Percentiles rank a stretch among this genome's conserved stretches.
Conservation (phyloP, 2,113 vertebrate genomes). For the Scomber colias region DNA sequence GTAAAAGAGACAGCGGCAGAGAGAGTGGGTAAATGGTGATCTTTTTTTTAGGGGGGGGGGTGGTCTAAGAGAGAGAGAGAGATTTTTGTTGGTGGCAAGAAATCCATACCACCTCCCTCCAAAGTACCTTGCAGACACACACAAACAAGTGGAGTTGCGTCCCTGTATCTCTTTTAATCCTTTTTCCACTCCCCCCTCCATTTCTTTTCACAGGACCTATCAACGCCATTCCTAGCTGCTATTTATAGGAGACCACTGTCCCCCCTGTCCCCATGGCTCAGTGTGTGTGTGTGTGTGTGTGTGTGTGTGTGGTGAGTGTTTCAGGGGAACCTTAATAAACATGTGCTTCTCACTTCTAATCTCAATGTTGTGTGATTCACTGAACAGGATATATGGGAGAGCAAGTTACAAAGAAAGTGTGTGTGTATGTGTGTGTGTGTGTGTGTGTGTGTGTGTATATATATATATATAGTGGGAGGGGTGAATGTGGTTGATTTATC, state of each 20-base stretch:
- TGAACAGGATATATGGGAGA: conserved; percentile 65
- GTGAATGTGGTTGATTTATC: conserved; percentile 62
- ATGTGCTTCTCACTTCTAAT: conserved; percentile 64
- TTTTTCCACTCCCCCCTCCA: conserved; percentile 80
- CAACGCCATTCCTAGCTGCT: conserved; percentile 82
- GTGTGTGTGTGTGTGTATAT: conserved; percentile 36
- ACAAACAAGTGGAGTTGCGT: conserved; percentile 56
- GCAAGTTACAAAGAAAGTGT: conserved; percentile 58
- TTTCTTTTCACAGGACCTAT: conserved; percentile 82
- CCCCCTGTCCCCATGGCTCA: conserved; percentile 59
- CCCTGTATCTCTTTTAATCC: conserved; percentile 82
- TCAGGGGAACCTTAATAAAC: conserved; percentile 65
- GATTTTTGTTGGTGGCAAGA: conserved; percentile 43
- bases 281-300: conserved; percentile 31
- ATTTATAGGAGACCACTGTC: conserved; percentile 80
- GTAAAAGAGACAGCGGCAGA: neutral
- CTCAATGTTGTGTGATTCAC: conserved; percentile 57
- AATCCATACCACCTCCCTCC: conserved; percentile 47
- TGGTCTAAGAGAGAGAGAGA: conserved; percentile 7
- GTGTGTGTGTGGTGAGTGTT: conserved; percentile 26
- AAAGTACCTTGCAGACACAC: conserved; percentile 46
- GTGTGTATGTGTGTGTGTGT: conserved; percentile 41
- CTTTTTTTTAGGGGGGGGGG: neutral
- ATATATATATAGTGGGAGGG: conserved; percentile 16
- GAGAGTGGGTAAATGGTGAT: conserved; percentile 13